Evolutionary conservation across 2,113 vertebrate species (phyloP), one percentile per base, ranked within the genome.

Genomic region (Tympanuchus pallidicinctus): DNA sequence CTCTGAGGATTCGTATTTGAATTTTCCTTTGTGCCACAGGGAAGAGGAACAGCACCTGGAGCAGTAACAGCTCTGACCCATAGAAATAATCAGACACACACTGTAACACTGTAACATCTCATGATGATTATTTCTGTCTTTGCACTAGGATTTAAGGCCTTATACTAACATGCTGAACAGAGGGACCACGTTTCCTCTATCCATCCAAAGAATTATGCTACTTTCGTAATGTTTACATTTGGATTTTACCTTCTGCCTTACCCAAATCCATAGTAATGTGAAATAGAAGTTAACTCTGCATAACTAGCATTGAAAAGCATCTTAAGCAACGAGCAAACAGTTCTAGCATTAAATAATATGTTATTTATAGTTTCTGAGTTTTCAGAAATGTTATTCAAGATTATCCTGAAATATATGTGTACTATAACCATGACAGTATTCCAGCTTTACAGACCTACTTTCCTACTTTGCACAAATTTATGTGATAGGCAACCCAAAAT

Each of bases 61-160:
- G 28, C 18, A n/a, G 40, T 27, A 38, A 6, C 40, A 38, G 6
- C 13, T 86, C 12, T 19, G 2, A 1, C 25, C 13, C 19, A 14
- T 2, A 38, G 2, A 2, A 6, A 50, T 15, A 80, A 21, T 14
- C 4, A 5, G 19, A 6, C 14, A 4, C 1, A 0, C 10, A 3
- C 11, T 66, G 2, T 2, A 11, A 0, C 10, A 3, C 11, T 66
- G 2, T 2, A 11, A 10, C 3, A 1, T 66, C 18, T 52, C 12
- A 10, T 4, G 11, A 15, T 9, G 12, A 5, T 0, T 0, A 24
- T 48, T 32, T 43, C 30, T 14, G 30, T 14, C 10, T 11, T 25
- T 25, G 48, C 48, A 50, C 3, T 5, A 18, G 6, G 1, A 38
- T n/a, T 61, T 40, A 43, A 16, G 59, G 24, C 15, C 80, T 65